Base-by-base conservation (phyloP, 2,888 invertebrate genomes). In the Conomelus anceps region DNA sequence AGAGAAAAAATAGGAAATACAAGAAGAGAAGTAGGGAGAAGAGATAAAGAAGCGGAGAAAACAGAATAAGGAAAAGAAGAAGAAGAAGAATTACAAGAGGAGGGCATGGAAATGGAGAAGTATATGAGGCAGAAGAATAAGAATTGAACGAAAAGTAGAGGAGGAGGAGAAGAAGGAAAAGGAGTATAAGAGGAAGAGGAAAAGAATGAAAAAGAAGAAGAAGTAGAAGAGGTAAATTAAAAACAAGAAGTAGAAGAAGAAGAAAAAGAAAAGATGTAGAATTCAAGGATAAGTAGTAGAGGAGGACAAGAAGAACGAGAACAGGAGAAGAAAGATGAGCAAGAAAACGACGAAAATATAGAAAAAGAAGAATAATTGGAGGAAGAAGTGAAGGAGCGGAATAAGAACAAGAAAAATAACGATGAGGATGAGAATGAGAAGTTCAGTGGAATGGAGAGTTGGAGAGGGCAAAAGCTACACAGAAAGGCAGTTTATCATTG, bases 401-500 rank as follows among this genome's bases (percentile, higher is more conserved):
- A n/a, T n/a, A n/a, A n/a, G 26, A 26, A 26, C 6, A 26, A 26
- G 26, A 11, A 11, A 26, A 26, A 26, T 26, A 26, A 63, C n/a
- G n/a, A 63, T 63, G 13, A n/a, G n/a, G 3, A n/a, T n/a, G 63
- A n/a, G 63, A 63, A 63, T n/a, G 3, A 1, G n/a, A 63, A n/a
- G 3, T n/a, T 7, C n/a, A n/a, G 63, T 4, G n/a, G 63, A n/a
- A 63, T 63, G 63, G 87, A 89, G 89, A 63, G 63, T 63, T 86
- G 89, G 85, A 63, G 63, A 85, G 88, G 89, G 85, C 85, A 88
- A 88, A 88, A 88, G 88, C 24, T 88, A 88, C 88, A 90, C 89
- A 90, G 90, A 89, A 88, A 88, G 87, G 86, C 84, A 88, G 89
- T 90, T 23, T 84, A 89, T 90, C 90, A 89, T 85, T 22, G 85